Percentiles rank a stretch among this genome's conserved stretches.
Evolutionary conservation across 2,888 invertebrate species (phyloP).

Genomic region (Timandra comae): DNA sequence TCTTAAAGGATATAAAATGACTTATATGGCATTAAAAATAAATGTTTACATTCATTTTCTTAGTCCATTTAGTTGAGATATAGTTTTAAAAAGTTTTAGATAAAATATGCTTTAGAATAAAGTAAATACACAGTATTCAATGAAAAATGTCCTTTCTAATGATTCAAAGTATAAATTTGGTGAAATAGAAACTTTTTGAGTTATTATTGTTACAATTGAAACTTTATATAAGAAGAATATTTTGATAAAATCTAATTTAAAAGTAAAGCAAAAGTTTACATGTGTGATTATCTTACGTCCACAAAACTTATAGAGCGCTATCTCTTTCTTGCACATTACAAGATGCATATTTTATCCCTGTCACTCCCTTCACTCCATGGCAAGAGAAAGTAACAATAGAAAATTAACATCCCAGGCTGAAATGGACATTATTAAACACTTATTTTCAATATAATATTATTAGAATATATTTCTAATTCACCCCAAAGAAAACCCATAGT

Average conservation of each 20-base stretch:
- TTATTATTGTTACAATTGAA: no score
- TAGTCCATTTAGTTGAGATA: no score
- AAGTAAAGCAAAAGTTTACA: conserved; percentile 42
- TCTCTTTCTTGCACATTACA: conserved; percentile 43
- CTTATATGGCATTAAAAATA: no score
- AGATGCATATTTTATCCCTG: conserved; percentile 39
- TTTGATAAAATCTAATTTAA: conserved; percentile 10
- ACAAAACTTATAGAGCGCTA: conserved; percentile 41
- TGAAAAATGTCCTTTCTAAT: no score
- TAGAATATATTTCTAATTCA: no score
- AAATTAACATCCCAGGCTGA: conserved; percentile 62
- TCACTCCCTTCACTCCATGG: conserved; percentile 71
- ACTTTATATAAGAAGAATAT: conserved; percentile 2
- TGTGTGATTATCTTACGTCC: conserved; percentile 25
- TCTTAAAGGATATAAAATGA: no score
- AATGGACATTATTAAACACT: conserved; percentile 32
- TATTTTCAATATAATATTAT: no score
- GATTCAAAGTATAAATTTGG: background rate
- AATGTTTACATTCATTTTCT: no score
- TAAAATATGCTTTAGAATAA: no score
- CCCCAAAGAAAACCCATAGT: background rate
- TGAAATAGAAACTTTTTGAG: no score
- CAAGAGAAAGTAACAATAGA: conserved; percentile 76
- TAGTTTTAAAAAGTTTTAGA: no score
- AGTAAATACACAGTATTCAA: no score